Conservation (phyloP, 1,140 invertebrate species). For the Megathymus violae region DNA sequence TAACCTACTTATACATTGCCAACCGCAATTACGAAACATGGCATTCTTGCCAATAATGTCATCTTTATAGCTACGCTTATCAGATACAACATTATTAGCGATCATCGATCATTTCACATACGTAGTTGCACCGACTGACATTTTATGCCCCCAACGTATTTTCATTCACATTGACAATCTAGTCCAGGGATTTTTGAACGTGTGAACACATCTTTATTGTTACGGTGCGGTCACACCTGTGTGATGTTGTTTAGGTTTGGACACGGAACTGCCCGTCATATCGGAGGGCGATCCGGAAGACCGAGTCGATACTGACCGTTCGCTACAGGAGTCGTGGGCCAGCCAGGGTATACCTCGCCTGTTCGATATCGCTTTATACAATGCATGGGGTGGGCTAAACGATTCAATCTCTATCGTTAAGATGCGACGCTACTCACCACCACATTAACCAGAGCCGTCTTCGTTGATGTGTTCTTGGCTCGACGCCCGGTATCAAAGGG, state of each 20-base stretch:
- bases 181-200: conserved; percentile 64
- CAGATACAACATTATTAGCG: conserved; percentile 6
- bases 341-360: conserved; percentile 67
- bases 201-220: conserved; percentile 25
- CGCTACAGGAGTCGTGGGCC: conserved; percentile 69
- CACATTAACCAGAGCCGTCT: conserved; percentile 29
- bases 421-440: conserved; percentile 5
- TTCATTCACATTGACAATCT: conserved; percentile 27
- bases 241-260: conserved; percentile 76
- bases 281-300: conserved; percentile 69
- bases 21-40: not conserved
- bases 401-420: conserved; percentile 11
- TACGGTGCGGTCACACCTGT: conserved; percentile 46
- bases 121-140: conserved; percentile 2
- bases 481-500: conserved; percentile 5
- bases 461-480: conserved; percentile 2
- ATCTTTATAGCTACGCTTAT: not conserved
- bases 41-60: not conserved
- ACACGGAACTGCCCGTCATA: conserved; percentile 72
- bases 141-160: conserved; percentile 10
- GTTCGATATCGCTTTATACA: conserved; percentile 44
- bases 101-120: not conserved
- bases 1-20: not conserved
- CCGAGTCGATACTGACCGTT: conserved; percentile 65
- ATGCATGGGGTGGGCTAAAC: conserved; percentile 62